phyloP scores from a whole-genome alignment of 1,140 invertebrate genomes.

The Physella acuta region DNA sequence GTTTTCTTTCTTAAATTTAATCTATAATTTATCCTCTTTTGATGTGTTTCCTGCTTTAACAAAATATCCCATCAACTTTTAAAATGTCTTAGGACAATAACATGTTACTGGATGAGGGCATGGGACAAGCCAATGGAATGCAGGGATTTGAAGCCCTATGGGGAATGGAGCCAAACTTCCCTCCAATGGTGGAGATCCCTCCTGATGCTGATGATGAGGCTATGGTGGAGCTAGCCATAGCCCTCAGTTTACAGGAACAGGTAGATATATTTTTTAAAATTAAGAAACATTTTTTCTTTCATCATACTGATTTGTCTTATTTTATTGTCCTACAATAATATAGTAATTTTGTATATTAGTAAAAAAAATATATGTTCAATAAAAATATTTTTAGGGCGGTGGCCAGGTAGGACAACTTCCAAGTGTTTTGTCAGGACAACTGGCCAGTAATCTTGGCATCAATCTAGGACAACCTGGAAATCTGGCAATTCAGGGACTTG shows the following conservation, averaged over 20 bases:
- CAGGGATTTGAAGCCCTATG: slow-evolving; percentile 72
- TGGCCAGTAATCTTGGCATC: slow-evolving; percentile 23
- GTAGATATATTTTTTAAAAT: slow-evolving; percentile 29
- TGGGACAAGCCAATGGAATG: slow-evolving; percentile 63
- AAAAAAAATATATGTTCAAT: too few relatives aligned
- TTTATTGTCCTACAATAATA: too few relatives aligned
- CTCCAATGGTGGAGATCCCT: slow-evolving; percentile 80
- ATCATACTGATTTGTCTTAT: not conserved
- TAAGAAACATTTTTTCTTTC: not conserved
- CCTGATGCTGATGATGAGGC: slow-evolving; percentile 92
- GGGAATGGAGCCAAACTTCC: slow-evolving; percentile 66
- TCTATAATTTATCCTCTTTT: too few relatives aligned
- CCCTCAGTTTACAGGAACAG: slow-evolving; percentile 82
- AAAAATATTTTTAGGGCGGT: slow-evolving; percentile 16
- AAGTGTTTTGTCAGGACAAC: slow-evolving; percentile 9
- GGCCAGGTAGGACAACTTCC: slow-evolving; percentile 13
- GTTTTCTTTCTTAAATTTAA: too few relatives aligned
- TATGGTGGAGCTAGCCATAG: slow-evolving; percentile 94
- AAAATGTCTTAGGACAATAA: slow-evolving; percentile 25
- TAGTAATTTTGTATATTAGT: too few relatives aligned
- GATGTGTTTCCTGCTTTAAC: too few relatives aligned
- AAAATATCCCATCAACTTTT: too few relatives aligned
- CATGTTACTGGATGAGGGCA: slow-evolving; percentile 28
- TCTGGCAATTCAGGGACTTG: slow-evolving; percentile 16
- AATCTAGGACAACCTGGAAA: slow-evolving; percentile 15